Conservation (phyloP, 2,113 vertebrate genomes). For the Microcebus lehilahytsara region DNA sequence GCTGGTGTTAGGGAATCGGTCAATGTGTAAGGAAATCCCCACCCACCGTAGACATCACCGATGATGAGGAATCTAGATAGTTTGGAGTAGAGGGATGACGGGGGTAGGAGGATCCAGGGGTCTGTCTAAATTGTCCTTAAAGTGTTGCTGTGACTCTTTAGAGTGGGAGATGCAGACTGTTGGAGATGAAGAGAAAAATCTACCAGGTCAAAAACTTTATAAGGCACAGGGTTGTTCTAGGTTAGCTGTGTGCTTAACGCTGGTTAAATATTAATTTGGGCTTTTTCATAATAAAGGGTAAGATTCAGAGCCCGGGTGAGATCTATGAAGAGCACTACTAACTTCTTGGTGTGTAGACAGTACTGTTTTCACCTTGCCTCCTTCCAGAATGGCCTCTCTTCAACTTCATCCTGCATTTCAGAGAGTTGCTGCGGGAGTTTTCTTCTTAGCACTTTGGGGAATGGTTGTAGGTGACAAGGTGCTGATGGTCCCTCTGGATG, state of each 20-base stretch:
- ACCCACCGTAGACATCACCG: fast-evolving
- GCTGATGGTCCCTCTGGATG: conserved; percentile 90
- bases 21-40: not conserved
- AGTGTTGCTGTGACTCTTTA: not conserved
- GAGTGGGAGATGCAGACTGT: not conserved
- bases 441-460: conserved; percentile 22
- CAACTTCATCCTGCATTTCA: not conserved
- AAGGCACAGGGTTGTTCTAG: fast-evolving
- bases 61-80: fast-evolving
- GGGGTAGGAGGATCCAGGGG: not conserved
- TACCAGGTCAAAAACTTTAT: not conserved
- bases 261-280: conserved; percentile 46
- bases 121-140: not conserved
- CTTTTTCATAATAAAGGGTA: not conserved
- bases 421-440: not conserved
- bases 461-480: conserved; percentile 80
- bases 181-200: not conserved
- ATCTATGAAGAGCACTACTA: not conserved
- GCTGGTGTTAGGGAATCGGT: not conserved
- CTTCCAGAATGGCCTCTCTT: conserved; percentile 32
- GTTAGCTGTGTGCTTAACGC: not conserved
- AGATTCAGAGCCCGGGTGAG: not conserved
- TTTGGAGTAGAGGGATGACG: not conserved
- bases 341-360: fast-evolving
- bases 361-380: not conserved